Evolutionary conservation across 2,113 vertebrate genomes (phyloP), one percentile per base, ranked within the genome.

Genomic region (Menidia beryllina): DNA sequence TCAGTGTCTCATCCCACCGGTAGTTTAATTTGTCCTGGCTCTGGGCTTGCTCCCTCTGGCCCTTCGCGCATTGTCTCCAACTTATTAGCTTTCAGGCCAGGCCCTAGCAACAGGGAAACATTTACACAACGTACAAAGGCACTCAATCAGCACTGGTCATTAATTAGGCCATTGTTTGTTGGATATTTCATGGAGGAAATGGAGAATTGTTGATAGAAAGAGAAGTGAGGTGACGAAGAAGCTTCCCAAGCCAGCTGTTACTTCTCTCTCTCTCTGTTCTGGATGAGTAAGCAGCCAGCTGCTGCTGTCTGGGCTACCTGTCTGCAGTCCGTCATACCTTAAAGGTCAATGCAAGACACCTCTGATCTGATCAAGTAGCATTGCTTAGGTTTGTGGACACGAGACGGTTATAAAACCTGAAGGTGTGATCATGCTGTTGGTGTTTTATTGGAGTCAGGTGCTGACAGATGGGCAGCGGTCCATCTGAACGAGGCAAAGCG

Each of bases 31-130:
- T 72, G 61, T 43, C 50, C 21, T 52, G 24, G 38, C 34, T 82
- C 66, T 73, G 75, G 43, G 67, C 64, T 59, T 1, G 14, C 45
- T 77, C 64, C 49, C 52, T 59, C 13, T 66, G 41, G 74, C 45
- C 74, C 24, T 23, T 57, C 19, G 66, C 57, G 53, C 63, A 57
- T 59, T 54, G 23, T 75, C 55, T 67, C 30, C 6, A n/a, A 15
- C 66, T 78, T 73, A 75, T 90, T 86, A 72, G 65, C 67, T 76
- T 86, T 79, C 69, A 54, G 41, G 47, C 51, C 75, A 80, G 69
- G 43, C 83, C 76, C n/a, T 90, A 85, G 91, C 89, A 86, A 88
- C 89, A 80, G 63, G 61, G 51, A 88, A 90, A 92, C 89, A 88
- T 90, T 87, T 87, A 87, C 65, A 60, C 21, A 43, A 51, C 50